A percentile compares a stretch with the other conserved stretches of the same genome.
Evolutionary conservation across 1,140 invertebrate species (phyloP).

Genomic region (Drosophila kepulauana): DNA sequence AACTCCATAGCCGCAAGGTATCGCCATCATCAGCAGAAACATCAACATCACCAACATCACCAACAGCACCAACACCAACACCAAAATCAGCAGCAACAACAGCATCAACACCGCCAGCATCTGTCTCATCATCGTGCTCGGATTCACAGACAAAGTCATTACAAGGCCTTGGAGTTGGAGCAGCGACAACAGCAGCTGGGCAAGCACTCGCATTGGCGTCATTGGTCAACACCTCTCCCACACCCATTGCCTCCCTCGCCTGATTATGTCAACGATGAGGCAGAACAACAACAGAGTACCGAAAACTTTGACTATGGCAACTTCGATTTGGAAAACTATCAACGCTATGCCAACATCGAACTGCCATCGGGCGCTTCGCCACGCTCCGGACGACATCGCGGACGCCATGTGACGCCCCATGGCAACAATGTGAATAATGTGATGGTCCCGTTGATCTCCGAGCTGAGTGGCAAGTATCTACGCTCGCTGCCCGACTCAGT

Average conservation of each 20-base stretch:
- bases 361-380: constrained; percentile 39
- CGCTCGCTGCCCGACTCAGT: constrained; percentile 75
- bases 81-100: constrained; percentile 39
- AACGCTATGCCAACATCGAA: constrained; percentile 67
- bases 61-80: background rate
- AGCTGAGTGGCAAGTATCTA: constrained; percentile 69
- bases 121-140: constrained; percentile 32
- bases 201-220: constrained; percentile 61
- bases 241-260: background rate
- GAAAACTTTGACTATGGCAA: constrained; percentile 19
- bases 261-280: constrained; percentile 63
- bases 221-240: background rate
- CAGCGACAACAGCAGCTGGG: constrained; percentile 63
- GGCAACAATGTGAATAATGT: constrained; percentile 21
- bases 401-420: constrained; percentile 58
- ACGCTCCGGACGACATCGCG: constrained; percentile 76
- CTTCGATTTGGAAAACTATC: constrained; percentile 67
- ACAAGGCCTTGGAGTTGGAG: constrained; percentile 59
- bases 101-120: constrained; percentile 23
- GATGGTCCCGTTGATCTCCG: constrained; percentile 43
- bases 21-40: constrained; percentile 41
- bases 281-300: background rate
- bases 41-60: constrained; percentile 2
- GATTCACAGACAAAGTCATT: constrained; percentile 53
- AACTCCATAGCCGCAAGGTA: constrained; percentile 27